Evolutionary conservation across 2,113 vertebrate species (phyloP).

Genomic region (Damaliscus lunatus): DNA sequence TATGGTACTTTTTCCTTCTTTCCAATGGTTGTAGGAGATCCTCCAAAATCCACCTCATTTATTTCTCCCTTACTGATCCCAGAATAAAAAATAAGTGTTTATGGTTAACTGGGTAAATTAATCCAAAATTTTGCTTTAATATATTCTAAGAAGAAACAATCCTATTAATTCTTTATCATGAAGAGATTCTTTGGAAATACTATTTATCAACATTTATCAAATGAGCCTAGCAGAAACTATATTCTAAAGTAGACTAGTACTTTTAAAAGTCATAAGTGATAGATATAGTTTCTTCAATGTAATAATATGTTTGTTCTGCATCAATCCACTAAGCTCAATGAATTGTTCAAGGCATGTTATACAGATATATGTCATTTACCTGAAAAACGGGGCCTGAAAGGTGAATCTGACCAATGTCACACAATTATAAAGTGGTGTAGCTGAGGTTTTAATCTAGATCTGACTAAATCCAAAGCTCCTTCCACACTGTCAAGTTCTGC

Average conservation of each 20-base stretch:
- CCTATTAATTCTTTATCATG: background rate
- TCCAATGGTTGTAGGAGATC: background rate
- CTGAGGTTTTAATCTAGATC: background rate
- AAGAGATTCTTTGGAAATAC: background rate
- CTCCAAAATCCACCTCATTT: background rate
- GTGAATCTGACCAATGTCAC: background rate
- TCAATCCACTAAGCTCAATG: background rate
- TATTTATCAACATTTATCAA: background rate
- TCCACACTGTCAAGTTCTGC: background rate
- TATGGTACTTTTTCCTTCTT: background rate
- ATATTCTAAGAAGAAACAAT: background rate
- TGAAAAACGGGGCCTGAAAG: background rate
- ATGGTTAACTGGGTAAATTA: background rate
- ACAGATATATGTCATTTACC: background rate
- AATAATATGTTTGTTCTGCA: background rate
- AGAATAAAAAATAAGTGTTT: slow-evolving; percentile 14
- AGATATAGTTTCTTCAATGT: background rate
- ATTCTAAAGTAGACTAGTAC: background rate
- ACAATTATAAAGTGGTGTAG: background rate
- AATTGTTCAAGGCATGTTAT: background rate
- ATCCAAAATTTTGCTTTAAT: background rate
- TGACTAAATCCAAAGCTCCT: background rate
- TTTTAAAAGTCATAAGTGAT: background rate
- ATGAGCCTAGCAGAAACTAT: background rate
- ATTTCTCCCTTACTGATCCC: background rate